Evolutionary conservation across 64 coral and sea anemone genomes (phyloP), one percentile per base, ranked within the genome.

Genomic region (Exaiptasia diaphana): DNA sequence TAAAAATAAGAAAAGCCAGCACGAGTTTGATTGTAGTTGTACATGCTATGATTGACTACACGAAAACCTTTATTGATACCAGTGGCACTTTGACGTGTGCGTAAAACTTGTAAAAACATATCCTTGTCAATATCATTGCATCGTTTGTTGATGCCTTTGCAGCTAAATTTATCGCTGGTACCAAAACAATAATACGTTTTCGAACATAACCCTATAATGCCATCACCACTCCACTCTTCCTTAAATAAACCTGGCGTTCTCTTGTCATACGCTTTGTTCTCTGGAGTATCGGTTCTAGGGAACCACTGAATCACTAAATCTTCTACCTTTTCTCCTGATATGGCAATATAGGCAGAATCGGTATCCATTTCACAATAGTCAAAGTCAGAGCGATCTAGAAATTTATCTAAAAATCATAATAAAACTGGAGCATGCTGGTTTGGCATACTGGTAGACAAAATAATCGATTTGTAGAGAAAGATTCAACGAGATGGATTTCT

Each of bases 161-260:
- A 73, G 24, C 70, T 73, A 21, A 20, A 73, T 46, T 73, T 73
- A 73, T 73, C 70, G 36, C 52, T 60, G 38, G 26, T 33, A 0
- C 76, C 76, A 60, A 79, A 79, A 24, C 76, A 77, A 17, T 77
- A 77, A 4, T 77, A 77, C 0, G 74, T 77, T 33, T 77, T 77
- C 0, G n/a, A 29, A 53, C 74, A 35, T 32, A 77, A 34, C 22
- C 74, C 49, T n/a, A 77, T 77, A 15, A 77, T 77, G 6, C 74
- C 46, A 27, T 53, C 22, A 1, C 42, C 49, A 5, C 22, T 3
- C 74, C 74, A 77, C 28, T 77, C 74, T 29, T 53, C 74, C 15
- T 77, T 77, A 30, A 77, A 77, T 12, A 77, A 38, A 37, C 77
- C 77, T n/a, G 78, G 61, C 35, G 78, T 82, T 82, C 78, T 38